Conservation (phyloP, 2,113 vertebrate genomes). For the Psilopogon haemacephalus region DNA sequence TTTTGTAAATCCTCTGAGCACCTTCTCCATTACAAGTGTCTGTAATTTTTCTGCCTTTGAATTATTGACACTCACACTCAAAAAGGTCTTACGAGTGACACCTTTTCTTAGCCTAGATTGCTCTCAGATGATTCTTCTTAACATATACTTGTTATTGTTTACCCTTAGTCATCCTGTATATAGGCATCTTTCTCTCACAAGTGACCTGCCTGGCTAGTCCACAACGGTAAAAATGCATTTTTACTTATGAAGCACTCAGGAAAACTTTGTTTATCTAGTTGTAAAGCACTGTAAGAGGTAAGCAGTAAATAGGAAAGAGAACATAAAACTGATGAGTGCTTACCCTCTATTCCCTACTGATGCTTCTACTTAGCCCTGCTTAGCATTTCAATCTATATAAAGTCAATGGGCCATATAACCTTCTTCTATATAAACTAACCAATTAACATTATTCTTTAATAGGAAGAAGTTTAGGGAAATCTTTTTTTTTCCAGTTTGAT, state of each 20-base stretch:
- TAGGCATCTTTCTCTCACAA: not conserved
- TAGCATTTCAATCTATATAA: slow-evolving; percentile 78
- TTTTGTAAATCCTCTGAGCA: not conserved
- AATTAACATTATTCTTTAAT: slow-evolving; percentile 73
- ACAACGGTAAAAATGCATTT: slow-evolving; percentile 27
- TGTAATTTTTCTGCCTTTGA: not conserved
- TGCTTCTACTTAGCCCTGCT: slow-evolving; percentile 71
- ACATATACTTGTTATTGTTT: not conserved
- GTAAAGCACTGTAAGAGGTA: slow-evolving; percentile 71
- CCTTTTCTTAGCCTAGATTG: not conserved
- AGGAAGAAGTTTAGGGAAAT: slow-evolving; percentile 66
- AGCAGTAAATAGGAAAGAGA: slow-evolving; percentile 71
- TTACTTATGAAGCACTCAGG: slow-evolving; percentile 39
- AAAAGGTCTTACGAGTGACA: not conserved
- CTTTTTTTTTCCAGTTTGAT: slow-evolving; percentile 53
- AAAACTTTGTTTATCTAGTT: slow-evolving; percentile 38
- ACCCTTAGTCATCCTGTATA: not conserved
- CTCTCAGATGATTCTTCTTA: not conserved
- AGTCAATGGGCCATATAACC: slow-evolving; percentile 74
- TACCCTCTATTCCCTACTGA: slow-evolving; percentile 67
- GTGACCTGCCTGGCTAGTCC: not conserved
- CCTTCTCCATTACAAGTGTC: not conserved
- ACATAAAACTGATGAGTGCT: slow-evolving; percentile 71
- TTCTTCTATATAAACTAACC: slow-evolving; percentile 66
- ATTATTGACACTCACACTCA: not conserved